Base-by-base conservation (phyloP, 2,888 invertebrate genomes). In the Brachylomia viminalis region DNA sequence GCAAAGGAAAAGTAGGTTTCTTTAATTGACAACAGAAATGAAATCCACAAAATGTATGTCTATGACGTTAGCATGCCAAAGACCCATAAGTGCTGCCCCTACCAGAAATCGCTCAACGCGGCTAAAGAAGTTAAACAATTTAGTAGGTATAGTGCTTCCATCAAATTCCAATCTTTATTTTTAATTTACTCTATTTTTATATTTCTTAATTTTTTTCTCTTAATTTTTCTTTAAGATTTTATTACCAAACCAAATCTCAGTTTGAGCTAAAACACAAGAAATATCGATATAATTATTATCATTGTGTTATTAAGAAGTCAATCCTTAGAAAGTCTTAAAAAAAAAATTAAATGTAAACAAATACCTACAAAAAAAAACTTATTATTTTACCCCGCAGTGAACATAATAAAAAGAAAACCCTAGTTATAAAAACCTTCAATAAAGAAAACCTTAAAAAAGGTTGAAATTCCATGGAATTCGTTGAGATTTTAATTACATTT, bases 401-500 rank as follows among this genome's bases (percentile, higher is more conserved):
- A 20, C 38, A 27, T 67, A 49, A 27, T 49, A 49, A 68, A 65
- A 45, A n/a, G 6, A 15, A 38, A 68, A 49, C n/a, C 15, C 4
- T 52, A 17, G 23, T 42, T 42, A 38, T n/a, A 42, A 42, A 45
- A 70, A 52, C 7, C 69, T 69, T 42, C 13, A 45, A 72, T n/a
- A 30, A 42, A 5, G 7, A 30, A 42, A 20, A n/a, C 17, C 30
- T 72, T n/a, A 42, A 42, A 13, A 70, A 69, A 71, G 11, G 10
- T 20, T n/a, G n/a, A n/a, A 13, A 30, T n/a, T 20, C 13, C n/a
- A n/a, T 72, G 10, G 17, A 30, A 72, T 54, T 42, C 27, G 17
- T 6, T 15, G 10, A 13, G 30, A 42, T 71, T 30, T 70, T 71
- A 45, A 72, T 72, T 13, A 72, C 8, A 13, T n/a, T 33, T 54